A percentile compares a stretch with the other conserved stretches of the same genome.
Conservation (phyloP, 2,888 invertebrate genomes). For the Meiosimyza decipiens region DNA sequence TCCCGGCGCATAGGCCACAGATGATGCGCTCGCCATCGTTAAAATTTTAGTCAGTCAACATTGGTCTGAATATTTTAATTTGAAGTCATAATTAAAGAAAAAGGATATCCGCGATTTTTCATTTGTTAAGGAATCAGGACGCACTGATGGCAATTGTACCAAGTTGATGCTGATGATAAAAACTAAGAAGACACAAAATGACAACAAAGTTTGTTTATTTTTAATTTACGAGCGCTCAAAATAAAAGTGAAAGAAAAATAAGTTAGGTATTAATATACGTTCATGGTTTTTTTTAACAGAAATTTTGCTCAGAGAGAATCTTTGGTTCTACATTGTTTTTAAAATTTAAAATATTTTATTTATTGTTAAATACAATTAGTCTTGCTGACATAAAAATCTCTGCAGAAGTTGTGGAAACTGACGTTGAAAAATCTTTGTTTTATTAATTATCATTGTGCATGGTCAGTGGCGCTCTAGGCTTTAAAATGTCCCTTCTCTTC, state of each 20-base stretch:
- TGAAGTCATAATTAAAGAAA: slow-evolving; percentile 53
- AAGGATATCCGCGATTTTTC: slow-evolving; percentile 55
- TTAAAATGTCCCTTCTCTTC: too few relatives aligned
- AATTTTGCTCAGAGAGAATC: too few relatives aligned
- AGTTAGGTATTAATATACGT: too few relatives aligned
- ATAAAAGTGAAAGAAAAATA: slow-evolving; percentile 13
- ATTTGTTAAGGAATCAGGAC: slow-evolving; percentile 43
- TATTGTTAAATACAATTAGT: too few relatives aligned
- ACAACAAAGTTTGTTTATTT: slow-evolving; percentile 52
- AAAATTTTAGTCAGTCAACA: slow-evolving; percentile 34
- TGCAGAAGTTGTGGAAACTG: too few relatives aligned
- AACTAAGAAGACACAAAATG: slow-evolving; percentile 27
- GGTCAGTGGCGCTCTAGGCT: too few relatives aligned
- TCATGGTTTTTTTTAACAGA: too few relatives aligned
- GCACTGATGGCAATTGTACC: background rate
- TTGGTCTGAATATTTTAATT: slow-evolving; percentile 54
- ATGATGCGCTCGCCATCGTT: slow-evolving; percentile 12
- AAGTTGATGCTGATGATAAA: slow-evolving; percentile 1
- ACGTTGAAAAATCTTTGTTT: too few relatives aligned
- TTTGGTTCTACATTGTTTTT: too few relatives aligned
- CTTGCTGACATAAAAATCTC: too few relatives aligned
- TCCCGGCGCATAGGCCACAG: slow-evolving; percentile 41
- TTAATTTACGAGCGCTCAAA: slow-evolving; percentile 48
- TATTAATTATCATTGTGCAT: too few relatives aligned
- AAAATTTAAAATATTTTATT: too few relatives aligned